Evolutionary conservation across 1,140 invertebrate species (phyloP).

Genomic region (Diorhabda elongata): DNA sequence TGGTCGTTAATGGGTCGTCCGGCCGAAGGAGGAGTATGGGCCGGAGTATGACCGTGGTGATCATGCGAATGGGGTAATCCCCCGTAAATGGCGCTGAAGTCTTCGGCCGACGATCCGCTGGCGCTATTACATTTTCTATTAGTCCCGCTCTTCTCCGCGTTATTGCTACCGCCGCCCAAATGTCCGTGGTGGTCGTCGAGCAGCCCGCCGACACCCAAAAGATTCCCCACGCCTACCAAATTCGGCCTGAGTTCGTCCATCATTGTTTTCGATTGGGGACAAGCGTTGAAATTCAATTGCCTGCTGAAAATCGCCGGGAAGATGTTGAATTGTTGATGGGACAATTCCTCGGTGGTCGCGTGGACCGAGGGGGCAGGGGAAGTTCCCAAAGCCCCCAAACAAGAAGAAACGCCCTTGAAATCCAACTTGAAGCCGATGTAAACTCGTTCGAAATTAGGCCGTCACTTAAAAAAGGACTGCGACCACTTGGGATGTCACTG

Average conservation of each 20-base stretch:
- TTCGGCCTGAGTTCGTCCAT: slow-evolving; percentile 83
- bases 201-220: slow-evolving; percentile 69
- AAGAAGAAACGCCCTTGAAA: slow-evolving; percentile 52
- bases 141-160: slow-evolving; percentile 53
- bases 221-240: slow-evolving; percentile 66
- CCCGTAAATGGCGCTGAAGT: slow-evolving; percentile 71
- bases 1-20: slow-evolving; percentile 58
- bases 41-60: slow-evolving; percentile 54
- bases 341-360: slow-evolving; percentile 53
- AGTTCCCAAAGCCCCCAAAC: slow-evolving; percentile 46
- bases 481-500: no score
- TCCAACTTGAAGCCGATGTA: slow-evolving; percentile 50
- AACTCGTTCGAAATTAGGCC: background rate
- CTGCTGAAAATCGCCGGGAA: slow-evolving; percentile 84
- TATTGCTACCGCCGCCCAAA: slow-evolving; percentile 48
- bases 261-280: slow-evolving; percentile 65
- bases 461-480: no score
- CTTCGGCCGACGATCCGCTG: slow-evolving; percentile 72
- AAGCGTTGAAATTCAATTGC: slow-evolving; percentile 74
- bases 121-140: slow-evolving; percentile 64
- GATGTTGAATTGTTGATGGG: slow-evolving; percentile 82
- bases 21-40: slow-evolving; percentile 56
- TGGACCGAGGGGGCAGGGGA: slow-evolving; percentile 47
- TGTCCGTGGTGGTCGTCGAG: slow-evolving; percentile 72
- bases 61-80: slow-evolving; percentile 52